A percentile compares a stretch with the other conserved stretches of the same genome.
Evolutionary conservation across 1,140 invertebrate genomes (phyloP).

Genomic region (Asobara japonica): DNA sequence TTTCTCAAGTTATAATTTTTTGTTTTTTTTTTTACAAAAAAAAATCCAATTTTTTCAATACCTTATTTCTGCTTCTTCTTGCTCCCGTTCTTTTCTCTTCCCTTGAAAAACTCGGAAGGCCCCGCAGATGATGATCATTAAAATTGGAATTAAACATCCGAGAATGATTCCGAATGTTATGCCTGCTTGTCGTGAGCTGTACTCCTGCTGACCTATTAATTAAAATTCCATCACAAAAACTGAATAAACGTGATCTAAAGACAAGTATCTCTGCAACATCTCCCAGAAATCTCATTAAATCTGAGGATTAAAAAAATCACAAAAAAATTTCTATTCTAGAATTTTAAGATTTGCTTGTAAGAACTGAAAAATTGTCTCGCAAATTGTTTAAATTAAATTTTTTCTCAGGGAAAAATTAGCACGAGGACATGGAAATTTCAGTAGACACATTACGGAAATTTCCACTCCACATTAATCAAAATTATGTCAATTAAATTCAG

Average conservation of each 20-base stretch:
- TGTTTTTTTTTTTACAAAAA: too few relatives aligned
- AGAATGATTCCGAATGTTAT: slow-evolving; percentile 81
- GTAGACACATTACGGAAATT: slow-evolving; percentile 54
- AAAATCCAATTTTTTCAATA: too few relatives aligned
- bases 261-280: too few relatives aligned
- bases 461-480: slow-evolving; percentile 57
- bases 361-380: too few relatives aligned
- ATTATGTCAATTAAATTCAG: slow-evolving; percentile 19
- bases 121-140: slow-evolving; percentile 77
- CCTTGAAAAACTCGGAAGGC: slow-evolving; percentile 73
- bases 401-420: neutral
- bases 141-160: slow-evolving; percentile 77
- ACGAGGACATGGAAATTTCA: slow-evolving; percentile 52
- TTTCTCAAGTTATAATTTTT: slow-evolving; percentile 7
- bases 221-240: neutral
- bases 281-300: too few relatives aligned
- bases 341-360: too few relatives aligned
- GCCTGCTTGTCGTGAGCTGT: slow-evolving; percentile 78
- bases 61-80: slow-evolving; percentile 59
- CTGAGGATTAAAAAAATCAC: too few relatives aligned
- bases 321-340: too few relatives aligned
- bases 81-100: slow-evolving; percentile 67
- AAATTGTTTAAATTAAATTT: too few relatives aligned
- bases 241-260: too few relatives aligned
- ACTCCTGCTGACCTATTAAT: slow-evolving; percentile 78